phyloP scores from a whole-genome alignment of 2,888 invertebrate species.

The Eupithecia inturbata region DNA sequence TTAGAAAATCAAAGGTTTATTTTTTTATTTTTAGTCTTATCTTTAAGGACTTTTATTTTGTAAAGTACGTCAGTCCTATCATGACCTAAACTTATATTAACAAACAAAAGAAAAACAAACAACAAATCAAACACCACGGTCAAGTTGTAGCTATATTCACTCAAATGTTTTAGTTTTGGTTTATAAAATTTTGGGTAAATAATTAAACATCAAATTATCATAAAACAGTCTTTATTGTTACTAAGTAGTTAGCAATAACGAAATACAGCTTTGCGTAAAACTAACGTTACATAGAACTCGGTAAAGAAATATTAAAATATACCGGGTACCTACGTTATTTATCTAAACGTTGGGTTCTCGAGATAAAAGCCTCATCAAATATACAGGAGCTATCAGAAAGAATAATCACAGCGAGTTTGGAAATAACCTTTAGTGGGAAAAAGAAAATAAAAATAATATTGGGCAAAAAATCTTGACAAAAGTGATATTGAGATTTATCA shows the following conservation, averaged over 20 bases:
- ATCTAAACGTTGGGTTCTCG: constrained; percentile 36
- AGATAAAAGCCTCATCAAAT: constrained; percentile 45
- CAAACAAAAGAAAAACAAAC: too few species aligned
- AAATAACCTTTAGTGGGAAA: constrained; percentile 7
- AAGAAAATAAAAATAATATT: not conserved
- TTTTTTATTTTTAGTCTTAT: too few species aligned
- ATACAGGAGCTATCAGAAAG: constrained; percentile 35
- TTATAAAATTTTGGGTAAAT: too few species aligned
- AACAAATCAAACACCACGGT: too few species aligned
- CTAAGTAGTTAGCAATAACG: constrained; percentile 69
- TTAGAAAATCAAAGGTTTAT: too few species aligned
- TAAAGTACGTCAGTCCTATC: too few species aligned
- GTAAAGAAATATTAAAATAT: constrained; percentile 29
- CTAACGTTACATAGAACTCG: constrained; percentile 46
- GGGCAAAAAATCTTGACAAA: not conserved
- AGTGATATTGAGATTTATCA: not conserved
- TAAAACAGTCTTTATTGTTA: constrained; percentile 77
- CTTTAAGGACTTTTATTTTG: too few species aligned
- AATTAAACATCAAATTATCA: constrained; percentile 46
- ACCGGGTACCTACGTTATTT: constrained; percentile 24
- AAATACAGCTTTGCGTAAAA: constrained; percentile 59
- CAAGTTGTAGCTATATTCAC: too few species aligned
- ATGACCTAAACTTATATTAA: too few species aligned
- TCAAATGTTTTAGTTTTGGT: too few species aligned
- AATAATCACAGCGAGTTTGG: constrained; percentile 31